These are phyloP conservation scores for Brenthis ino DNA, from an alignment of 2,888 invertebrate genomes.

Conservation along the genomic window DNA sequence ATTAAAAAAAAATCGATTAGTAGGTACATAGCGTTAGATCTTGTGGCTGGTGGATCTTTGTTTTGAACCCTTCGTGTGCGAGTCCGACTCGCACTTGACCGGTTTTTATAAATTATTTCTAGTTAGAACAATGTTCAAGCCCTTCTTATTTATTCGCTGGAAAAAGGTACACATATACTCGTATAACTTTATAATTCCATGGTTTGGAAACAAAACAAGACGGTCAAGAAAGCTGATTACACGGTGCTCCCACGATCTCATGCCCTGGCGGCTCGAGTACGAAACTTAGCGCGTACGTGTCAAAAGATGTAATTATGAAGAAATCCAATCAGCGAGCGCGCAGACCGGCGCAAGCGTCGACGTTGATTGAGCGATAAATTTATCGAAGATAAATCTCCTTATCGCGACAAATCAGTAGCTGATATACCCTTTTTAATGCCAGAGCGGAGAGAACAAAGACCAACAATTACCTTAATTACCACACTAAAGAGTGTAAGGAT, in stretches of 20 bases:
- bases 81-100: too few relatives aligned
- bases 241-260: conserved; percentile 80
- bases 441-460: conserved; percentile 43
- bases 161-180: conserved; percentile 28
- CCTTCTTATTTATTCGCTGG: neutral
- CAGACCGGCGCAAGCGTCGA: conserved; percentile 51
- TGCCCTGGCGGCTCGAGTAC: conserved; percentile 73
- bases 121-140: neutral
- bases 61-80: too few relatives aligned
- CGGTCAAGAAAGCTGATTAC: conserved; percentile 78
- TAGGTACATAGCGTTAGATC: too few relatives aligned
- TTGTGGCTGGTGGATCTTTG: too few relatives aligned
- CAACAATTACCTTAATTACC: conserved; percentile 38
- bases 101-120: neutral
- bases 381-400: conserved; percentile 74
- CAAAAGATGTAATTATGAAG: conserved; percentile 83
- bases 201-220: conserved; percentile 71
- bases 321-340: conserved; percentile 76
- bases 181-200: conserved; percentile 52
- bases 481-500: conserved; percentile 7
- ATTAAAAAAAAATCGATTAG: too few relatives aligned
- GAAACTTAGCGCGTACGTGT: conserved; percentile 80
- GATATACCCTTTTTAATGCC: conserved; percentile 52
- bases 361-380: conserved; percentile 76
- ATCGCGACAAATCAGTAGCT: conserved; percentile 77